Evolutionary conservation across 2,888 invertebrate genomes (phyloP), one percentile per base, ranked within the genome.

Genomic region (Argynnis bischoffii): DNA sequence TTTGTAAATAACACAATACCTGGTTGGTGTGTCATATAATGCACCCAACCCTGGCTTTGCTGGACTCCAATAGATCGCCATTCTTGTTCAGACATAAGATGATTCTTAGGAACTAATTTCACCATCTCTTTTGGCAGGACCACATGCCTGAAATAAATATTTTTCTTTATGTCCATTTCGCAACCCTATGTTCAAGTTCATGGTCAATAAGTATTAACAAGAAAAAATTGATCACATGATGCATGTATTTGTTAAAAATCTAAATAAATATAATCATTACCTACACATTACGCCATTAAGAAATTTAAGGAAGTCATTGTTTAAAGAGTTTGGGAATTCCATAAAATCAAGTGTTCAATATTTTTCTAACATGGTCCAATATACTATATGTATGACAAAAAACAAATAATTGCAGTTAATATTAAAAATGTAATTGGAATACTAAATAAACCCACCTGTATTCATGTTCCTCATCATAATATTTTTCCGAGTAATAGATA

Each of bases 21-120:
- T 83, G 99, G 99, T 79, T 96, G 95, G 87, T 99, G 99, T 74
- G 96, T 96, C 98, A 99, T 98, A 79, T 99, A 99, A 89, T 99
- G 99, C 15, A 98, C 95, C 99, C 99, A 99, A 63, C 99, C 99
- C 78, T 97, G 96, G 79, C 98, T 98, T 86, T 99, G 99, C 86
- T 98, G 98, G 0, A 99, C 98, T 0, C 99, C 99, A 73, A 99
- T 96, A 67, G 95, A 93, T 80, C 99, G 94, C 99, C 99, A 99
- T 90, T 99, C 99, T 57, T 95, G 93, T 87, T 99, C 99, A 0
- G 97, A 94, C 98, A 99, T 98, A 71, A 99, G 91, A 86, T 98
- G 98, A 64, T 97, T 97, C 88, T 97, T 98, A 0, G 99, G 99
- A 31, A 99, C 97, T 72, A 96, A 89, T 84, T 97, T 97, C 0